Conservation (phyloP, 2,113 vertebrate genomes). For the Mesitornis unicolor region DNA sequence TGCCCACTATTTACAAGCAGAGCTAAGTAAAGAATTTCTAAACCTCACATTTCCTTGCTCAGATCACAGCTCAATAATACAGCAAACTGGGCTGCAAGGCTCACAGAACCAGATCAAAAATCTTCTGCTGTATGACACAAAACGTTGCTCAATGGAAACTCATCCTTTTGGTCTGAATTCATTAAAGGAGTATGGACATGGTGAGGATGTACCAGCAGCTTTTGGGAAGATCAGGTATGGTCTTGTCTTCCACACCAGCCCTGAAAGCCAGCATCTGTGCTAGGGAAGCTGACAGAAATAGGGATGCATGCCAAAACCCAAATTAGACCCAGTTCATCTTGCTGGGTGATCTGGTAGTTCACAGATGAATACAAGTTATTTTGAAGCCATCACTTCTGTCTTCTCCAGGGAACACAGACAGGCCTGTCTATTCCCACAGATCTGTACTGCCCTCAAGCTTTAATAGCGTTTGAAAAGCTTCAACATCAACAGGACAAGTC, state of each 20-base stretch:
- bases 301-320: background rate
- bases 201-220: background rate
- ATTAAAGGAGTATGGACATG: background rate
- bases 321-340: background rate
- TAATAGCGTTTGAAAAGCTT: background rate
- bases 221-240: background rate
- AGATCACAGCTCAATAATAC: background rate
- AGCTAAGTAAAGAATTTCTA: background rate
- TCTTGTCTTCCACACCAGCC: background rate
- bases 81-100: background rate
- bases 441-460: background rate
- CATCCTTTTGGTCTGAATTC: background rate
- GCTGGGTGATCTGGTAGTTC: background rate
- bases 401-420: background rate
- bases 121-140: background rate
- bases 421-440: background rate
- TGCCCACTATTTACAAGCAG: background rate
- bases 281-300: background rate
- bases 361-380: background rate
- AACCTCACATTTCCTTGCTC: background rate
- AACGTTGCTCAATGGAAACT: background rate
- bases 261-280: background rate
- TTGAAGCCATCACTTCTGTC: background rate
- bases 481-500: background rate
- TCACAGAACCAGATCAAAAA: background rate